phyloP scores from a whole-genome alignment of 2,888 invertebrate genomes.

The Gymnosoma rotundatum region DNA sequence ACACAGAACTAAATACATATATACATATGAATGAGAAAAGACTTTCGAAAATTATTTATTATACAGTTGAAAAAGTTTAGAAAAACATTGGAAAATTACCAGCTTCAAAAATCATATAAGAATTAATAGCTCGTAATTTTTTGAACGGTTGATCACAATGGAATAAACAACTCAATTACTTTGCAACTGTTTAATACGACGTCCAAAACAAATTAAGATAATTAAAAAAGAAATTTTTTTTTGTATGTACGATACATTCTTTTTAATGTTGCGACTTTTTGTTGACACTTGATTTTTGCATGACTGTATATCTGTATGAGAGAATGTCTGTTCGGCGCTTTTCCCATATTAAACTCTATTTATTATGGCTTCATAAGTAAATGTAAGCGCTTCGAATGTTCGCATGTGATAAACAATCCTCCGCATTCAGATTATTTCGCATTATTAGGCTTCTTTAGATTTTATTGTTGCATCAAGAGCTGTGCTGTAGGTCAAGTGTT shows the following conservation, averaged over 20 bases:
- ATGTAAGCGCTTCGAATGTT: slow-evolving; percentile 54
- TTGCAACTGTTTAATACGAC: background rate
- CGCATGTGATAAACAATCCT: slow-evolving; percentile 43
- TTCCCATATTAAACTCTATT: slow-evolving; percentile 33
- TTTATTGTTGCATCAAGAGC: slow-evolving; percentile 46
- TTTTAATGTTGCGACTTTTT: slow-evolving; percentile 33
- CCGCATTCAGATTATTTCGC: slow-evolving; percentile 33
- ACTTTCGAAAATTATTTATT: too few relatives aligned
- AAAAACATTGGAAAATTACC: too few relatives aligned
- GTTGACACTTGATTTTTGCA: slow-evolving; percentile 36
- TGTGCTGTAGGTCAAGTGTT: slow-evolving; percentile 68
- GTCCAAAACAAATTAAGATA: background rate
- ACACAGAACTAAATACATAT: background rate
- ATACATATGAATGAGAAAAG: too few relatives aligned
- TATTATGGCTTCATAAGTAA: slow-evolving; percentile 64
- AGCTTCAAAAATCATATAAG: background rate
- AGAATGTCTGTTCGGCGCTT: background rate
- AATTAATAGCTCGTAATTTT: background rate
- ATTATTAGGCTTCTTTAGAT: slow-evolving; percentile 62
- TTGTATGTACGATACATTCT: background rate
- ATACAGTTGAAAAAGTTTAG: too few relatives aligned
- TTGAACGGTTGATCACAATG: background rate
- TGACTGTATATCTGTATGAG: background rate
- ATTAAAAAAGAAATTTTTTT: slow-evolving; percentile 20
- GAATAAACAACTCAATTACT: background rate